phyloP scores from a whole-genome alignment of 2,797 vertebrate genomes.

The Poeciliopsis turneri region DNA sequence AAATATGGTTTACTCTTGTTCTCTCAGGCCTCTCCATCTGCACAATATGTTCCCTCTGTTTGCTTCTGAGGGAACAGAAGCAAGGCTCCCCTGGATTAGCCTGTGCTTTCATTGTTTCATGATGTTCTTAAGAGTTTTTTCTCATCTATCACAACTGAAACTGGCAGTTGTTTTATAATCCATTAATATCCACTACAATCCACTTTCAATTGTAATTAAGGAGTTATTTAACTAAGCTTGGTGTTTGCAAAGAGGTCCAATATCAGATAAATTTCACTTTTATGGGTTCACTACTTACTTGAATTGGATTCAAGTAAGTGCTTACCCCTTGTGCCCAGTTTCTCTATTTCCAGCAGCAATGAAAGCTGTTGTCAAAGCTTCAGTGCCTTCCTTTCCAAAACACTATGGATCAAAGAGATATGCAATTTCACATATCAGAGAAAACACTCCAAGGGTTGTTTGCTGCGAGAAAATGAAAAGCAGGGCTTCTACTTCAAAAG shows the following conservation, averaged over 20 bases:
- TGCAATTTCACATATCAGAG: constrained; percentile 57
- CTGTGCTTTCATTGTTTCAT: constrained; percentile 57
- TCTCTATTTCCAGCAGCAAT: constrained; percentile 30
- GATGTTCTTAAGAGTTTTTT: constrained; percentile 50
- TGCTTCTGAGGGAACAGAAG: constrained; percentile 35
- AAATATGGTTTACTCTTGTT: constrained; percentile 31
- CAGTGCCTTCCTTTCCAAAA: constrained; percentile 40
- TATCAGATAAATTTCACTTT: constrained; percentile 14
- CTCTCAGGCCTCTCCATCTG: constrained; percentile 54
- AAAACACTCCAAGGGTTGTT: constrained; percentile 51
- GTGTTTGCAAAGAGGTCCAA: background rate
- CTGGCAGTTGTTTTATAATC: constrained; percentile 35
- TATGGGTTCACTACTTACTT: constrained; percentile 32
- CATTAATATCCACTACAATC: constrained; percentile 50
- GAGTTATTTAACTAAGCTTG: constrained; percentile 23
- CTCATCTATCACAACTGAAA: constrained; percentile 67
- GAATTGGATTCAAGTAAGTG: constrained; percentile 36
- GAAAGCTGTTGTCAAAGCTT: constrained; percentile 48
- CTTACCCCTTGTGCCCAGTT: constrained; percentile 16
- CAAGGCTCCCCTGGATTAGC: constrained; percentile 51
- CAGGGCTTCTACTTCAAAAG: constrained; percentile 47
- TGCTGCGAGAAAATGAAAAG: constrained; percentile 55
- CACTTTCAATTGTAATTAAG: constrained; percentile 52
- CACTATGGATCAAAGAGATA: constrained; percentile 57
- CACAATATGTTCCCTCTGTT: constrained; percentile 61